phyloP scores from a whole-genome alignment of 2,113 vertebrate species.

The Catharus bicknelli region DNA sequence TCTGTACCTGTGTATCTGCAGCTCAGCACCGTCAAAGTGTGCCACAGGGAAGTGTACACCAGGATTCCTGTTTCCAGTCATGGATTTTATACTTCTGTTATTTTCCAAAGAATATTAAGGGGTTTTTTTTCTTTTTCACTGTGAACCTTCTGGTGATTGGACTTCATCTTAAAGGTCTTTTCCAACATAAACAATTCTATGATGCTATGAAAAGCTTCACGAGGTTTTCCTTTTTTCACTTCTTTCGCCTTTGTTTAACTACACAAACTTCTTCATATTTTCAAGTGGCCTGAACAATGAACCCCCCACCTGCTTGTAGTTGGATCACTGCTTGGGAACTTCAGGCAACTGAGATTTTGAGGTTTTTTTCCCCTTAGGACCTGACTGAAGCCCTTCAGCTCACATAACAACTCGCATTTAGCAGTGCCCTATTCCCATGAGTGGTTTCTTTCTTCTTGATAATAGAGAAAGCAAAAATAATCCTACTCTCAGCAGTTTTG shows the following conservation, averaged over 20 bases:
- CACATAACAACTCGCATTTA: not conserved
- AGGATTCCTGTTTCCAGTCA: not conserved
- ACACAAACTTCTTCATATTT: not conserved
- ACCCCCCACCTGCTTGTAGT: not conserved
- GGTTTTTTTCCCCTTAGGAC: not conserved
- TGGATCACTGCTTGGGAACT: not conserved
- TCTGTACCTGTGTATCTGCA: not conserved
- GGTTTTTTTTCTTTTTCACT: not conserved
- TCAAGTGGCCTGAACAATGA: not conserved
- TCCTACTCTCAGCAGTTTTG: conserved; percentile 65
- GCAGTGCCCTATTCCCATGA: conserved; percentile 29
- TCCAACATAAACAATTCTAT: not conserved
- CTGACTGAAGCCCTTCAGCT: not conserved
- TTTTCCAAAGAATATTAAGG: not conserved
- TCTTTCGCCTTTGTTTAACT: not conserved
- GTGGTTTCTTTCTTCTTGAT: not conserved
- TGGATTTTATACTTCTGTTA: not conserved
- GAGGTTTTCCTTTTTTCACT: not conserved
- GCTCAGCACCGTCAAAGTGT: not conserved
- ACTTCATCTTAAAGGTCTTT: not conserved
- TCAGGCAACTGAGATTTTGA: rapidly evolving
- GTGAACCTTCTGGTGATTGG: not conserved
- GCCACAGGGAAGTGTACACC: not conserved
- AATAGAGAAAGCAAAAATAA: conserved; percentile 54
- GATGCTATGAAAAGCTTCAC: not conserved